Base-by-base conservation (phyloP, 2,797 vertebrate species). In the Champsocephalus gunnari region DNA sequence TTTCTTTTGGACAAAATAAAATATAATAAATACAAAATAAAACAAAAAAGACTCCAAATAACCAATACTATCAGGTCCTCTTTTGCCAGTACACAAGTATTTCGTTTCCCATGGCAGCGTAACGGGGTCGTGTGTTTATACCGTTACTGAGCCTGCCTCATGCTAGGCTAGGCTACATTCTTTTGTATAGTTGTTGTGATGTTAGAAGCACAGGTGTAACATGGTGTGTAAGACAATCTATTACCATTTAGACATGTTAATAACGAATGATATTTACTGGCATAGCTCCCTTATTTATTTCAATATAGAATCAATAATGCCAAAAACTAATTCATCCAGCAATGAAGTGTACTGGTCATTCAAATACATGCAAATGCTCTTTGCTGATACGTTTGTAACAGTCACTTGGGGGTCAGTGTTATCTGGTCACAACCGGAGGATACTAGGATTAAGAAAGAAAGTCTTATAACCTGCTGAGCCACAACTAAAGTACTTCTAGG, bases 181-280 rank as follows among this genome's bases (percentile, higher is more conserved):
- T 16, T 16, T 38, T 38, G 9, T 17, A n/a, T 19, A 21, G 17
- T 53, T 16, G 45, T 51, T 11, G 16, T 51, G 14, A 19, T 66
- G 12, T 44, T 57, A 32, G 54, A 41, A 1, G 5, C 62, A 47
- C 49, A 64, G 44, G 32, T 38, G 62, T 12, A 17, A 19, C 38
- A 19, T 50, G 10, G 9, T 14, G 19, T 41, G 47, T 21, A 3
- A 43, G 61, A 16, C 21, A 43, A 43, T 44, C 28, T 47, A 19
- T 13, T 41, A 57, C 34, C 64, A 38, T 74, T 9, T 21, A 66
- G 9, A 64, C 4, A 5, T 57, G 71, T 50, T 32, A 49, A 55
- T 17, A 32, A 45, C 16, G 5, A 16, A 54, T 54, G 53, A 54
- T 13, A 51, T 51, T 17, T 21, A 51, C 49, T 24, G 62, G 38